phyloP scores from a whole-genome alignment of 2,797 vertebrate genomes.

The Tapera naevia region DNA sequence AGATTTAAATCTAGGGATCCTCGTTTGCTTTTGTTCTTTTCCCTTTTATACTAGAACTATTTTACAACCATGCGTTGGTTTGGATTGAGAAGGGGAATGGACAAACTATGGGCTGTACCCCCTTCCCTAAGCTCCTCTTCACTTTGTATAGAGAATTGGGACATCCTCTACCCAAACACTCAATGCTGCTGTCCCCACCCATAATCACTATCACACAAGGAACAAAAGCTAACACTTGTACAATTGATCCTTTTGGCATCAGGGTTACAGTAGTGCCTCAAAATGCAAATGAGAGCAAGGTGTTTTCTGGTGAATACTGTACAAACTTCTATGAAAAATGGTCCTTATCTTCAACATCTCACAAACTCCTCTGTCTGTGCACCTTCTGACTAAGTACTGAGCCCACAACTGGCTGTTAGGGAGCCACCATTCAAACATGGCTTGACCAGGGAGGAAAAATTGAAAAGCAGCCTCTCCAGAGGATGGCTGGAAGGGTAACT shows the following conservation, averaged over 20 bases:
- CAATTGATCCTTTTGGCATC: background rate
- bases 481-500: background rate
- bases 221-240: rapidly evolving
- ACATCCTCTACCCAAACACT: background rate
- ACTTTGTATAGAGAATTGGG: background rate
- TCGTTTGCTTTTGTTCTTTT: background rate
- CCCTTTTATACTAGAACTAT: background rate
- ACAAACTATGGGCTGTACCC: background rate
- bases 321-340: background rate
- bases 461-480: background rate
- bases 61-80: background rate
- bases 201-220: background rate
- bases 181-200: background rate
- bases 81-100: background rate
- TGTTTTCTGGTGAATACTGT: background rate
- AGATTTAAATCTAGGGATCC: background rate
- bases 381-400: background rate
- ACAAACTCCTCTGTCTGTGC: background rate
- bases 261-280: rapidly evolving
- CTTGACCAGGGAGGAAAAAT: background rate
- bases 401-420: background rate
- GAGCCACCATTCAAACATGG: background rate
- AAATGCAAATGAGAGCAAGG: background rate
- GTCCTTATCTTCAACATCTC: background rate
- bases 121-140: background rate